phyloP scores from a whole-genome alignment of 1,140 invertebrate genomes.

The Drosophila mauritiana region DNA sequence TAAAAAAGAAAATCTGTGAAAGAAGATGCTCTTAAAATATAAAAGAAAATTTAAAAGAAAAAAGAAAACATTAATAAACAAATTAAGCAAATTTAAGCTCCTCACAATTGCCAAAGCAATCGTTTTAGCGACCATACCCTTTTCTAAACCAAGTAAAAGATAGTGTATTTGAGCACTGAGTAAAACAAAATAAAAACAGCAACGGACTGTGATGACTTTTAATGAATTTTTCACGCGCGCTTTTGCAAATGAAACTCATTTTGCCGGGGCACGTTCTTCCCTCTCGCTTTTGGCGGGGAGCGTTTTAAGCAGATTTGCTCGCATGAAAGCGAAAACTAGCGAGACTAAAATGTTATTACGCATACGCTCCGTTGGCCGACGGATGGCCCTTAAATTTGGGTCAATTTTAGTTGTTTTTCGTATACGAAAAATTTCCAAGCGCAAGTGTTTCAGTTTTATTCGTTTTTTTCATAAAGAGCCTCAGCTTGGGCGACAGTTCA shows the following conservation, averaged over 20 bases:
- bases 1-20: slow-evolving; percentile 25
- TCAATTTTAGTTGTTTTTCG: slow-evolving; percentile 53
- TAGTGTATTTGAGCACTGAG: slow-evolving; percentile 13
- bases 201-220: slow-evolving; percentile 61
- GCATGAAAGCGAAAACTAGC: slow-evolving; percentile 80
- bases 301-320: slow-evolving; percentile 65
- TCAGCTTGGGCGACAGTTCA: slow-evolving; percentile 46
- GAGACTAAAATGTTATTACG: slow-evolving; percentile 81
- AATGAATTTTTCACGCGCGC: slow-evolving; percentile 80
- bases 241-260: slow-evolving; percentile 81
- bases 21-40: slow-evolving; percentile 9
- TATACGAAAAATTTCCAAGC: slow-evolving; percentile 10
- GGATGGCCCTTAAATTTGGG: slow-evolving; percentile 60
- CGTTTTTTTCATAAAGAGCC: slow-evolving; percentile 11
- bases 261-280: slow-evolving; percentile 75
- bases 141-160: not conserved
- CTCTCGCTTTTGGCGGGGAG: slow-evolving; percentile 34
- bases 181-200: not conserved
- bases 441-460: slow-evolving; percentile 38
- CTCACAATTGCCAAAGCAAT: not conserved
- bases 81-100: not conserved
- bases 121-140: not conserved
- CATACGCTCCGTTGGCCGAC: slow-evolving; percentile 67
- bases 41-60: no score
- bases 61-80: not conserved